Conservation (phyloP, 2,797 vertebrate species). For the Setipinna tenuifilis region DNA sequence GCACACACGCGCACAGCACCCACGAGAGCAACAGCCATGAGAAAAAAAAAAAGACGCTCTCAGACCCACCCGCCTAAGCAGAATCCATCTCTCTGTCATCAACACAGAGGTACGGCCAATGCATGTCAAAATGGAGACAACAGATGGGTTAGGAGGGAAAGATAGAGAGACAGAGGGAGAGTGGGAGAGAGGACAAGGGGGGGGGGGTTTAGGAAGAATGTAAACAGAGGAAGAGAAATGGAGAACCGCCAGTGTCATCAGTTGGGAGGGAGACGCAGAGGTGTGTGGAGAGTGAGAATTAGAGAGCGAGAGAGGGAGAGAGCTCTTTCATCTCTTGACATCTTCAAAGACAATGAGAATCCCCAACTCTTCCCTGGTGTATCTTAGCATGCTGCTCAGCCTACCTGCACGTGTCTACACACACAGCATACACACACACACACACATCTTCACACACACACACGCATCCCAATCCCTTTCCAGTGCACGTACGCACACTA, state of each 20-base stretch:
- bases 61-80: conserved; percentile 63
- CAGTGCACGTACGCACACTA: too few relatives aligned
- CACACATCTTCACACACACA: conserved; percentile 49
- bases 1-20: conserved; percentile 24
- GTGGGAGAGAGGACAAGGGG: neutral
- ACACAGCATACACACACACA: conserved; percentile 47
- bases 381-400: conserved; percentile 60
- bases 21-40: conserved; percentile 58
- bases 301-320: conserved; percentile 58
- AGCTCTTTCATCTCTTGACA: conserved; percentile 75
- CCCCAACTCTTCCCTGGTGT: conserved; percentile 59
- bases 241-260: conserved; percentile 23
- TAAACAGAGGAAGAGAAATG: neutral
- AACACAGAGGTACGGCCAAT: conserved; percentile 57
- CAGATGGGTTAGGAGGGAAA: conserved; percentile 25
- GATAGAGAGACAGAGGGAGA: neutral
- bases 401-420: conserved; percentile 28
- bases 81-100: conserved; percentile 70
- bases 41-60: conserved; percentile 55
- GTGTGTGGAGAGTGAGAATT: conserved; percentile 46
- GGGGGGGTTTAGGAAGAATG: conserved; percentile 41
- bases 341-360: conserved; percentile 78
- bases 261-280: neutral
- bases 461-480: neutral
- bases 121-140: conserved; percentile 64